Evolutionary conservation across 1,140 invertebrate species (phyloP).

Genomic region (Chlorops oryzae): DNA sequence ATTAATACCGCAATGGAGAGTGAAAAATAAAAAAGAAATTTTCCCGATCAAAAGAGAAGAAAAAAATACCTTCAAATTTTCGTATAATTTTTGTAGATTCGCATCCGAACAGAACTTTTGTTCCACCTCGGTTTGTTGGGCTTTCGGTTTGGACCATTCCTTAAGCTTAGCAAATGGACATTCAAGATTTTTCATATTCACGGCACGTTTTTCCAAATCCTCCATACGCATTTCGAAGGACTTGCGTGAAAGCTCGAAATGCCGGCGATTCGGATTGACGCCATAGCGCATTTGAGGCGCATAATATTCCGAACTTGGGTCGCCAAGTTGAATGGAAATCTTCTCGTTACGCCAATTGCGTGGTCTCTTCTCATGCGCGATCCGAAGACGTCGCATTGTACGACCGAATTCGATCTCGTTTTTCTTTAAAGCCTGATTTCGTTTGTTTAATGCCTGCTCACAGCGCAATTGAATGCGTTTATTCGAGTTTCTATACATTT

Average conservation of each 20-base stretch:
- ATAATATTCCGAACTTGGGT: conserved; percentile 52
- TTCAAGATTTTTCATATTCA: conserved; percentile 18
- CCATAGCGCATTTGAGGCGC: conserved; percentile 51
- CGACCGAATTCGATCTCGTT: conserved; percentile 44
- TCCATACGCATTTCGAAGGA: conserved; percentile 40
- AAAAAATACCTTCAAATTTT: conserved; percentile 20
- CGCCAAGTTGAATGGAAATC: conserved; percentile 49
- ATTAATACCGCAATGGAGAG: too few relatives aligned
- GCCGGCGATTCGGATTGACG: conserved; percentile 50
- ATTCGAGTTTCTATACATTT: conserved; percentile 42
- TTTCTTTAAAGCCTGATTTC: conserved; percentile 42
- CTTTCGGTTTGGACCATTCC: conserved; percentile 38
- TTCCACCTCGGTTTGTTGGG: conserved; percentile 30
- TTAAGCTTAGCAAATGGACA: conserved; percentile 38
- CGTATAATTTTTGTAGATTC: conserved; percentile 35
- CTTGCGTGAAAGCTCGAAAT: conserved; percentile 30
- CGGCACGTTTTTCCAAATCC: conserved; percentile 27
- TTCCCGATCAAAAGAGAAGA: too few relatives aligned
- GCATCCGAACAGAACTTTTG: conserved; percentile 39
- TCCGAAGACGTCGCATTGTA: conserved; percentile 31
- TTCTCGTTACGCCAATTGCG: conserved; percentile 33
- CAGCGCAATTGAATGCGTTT: conserved; percentile 45
- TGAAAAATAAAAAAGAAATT: too few relatives aligned
- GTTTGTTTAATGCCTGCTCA: conserved; percentile 40
- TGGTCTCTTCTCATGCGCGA: conserved; percentile 15